Evolutionary conservation across 2,797 vertebrate genomes (phyloP).

Genomic region (Megaceryle alcyon): DNA sequence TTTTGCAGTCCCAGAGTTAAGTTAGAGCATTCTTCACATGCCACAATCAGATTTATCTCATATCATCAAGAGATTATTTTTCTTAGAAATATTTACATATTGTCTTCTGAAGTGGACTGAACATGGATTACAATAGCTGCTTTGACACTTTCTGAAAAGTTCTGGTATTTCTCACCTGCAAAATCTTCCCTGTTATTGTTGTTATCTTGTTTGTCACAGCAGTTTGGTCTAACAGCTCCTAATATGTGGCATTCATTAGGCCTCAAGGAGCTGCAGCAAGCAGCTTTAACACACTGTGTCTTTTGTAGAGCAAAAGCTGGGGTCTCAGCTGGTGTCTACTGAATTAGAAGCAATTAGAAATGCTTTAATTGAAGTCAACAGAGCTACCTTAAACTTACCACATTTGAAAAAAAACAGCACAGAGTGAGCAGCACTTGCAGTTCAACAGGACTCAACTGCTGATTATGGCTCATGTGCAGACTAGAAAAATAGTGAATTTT

Average conservation of each 20-base stretch:
- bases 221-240: neutral
- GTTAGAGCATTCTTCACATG: neutral
- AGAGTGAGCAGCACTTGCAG: constrained; percentile 3
- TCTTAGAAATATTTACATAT: neutral
- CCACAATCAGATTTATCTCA: neutral
- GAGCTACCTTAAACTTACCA: neutral
- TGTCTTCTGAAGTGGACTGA: neutral
- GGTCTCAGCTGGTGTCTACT: neutral
- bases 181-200: neutral
- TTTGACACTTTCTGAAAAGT: neutral
- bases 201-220: neutral
- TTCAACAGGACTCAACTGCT: constrained; percentile 50
- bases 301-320: constrained; percentile 3
- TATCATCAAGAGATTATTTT: neutral
- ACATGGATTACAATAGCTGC: neutral
- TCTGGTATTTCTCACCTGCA: neutral
- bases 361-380: constrained; percentile 23
- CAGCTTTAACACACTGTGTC: neutral
- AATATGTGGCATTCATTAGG: neutral
- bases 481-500: constrained; percentile 33
- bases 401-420: neutral
- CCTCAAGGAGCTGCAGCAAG: neutral
- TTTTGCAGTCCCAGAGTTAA: neutral
- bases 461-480: constrained; percentile 64
- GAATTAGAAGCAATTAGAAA: constrained; percentile 46